Base-by-base conservation (phyloP, 2,888 invertebrate genomes). In the Pterobdella sp. region DNA sequence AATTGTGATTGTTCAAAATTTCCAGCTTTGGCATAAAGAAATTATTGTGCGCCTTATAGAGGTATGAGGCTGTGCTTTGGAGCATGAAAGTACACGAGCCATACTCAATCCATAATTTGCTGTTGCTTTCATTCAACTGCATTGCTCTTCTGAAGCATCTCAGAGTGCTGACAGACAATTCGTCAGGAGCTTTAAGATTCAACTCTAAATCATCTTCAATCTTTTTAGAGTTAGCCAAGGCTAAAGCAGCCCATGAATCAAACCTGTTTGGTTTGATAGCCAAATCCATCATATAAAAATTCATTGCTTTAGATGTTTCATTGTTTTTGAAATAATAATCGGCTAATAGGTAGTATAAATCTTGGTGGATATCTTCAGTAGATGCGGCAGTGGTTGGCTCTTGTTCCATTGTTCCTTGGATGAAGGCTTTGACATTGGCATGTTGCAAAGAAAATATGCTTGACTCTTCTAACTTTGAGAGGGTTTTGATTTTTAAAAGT, bases 201-300 rank as follows among this genome's bases (percentile, higher is more conserved):
- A 56, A 56, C 82, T 90, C 92, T 1, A 95, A 84, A 81, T 89
- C 88, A 60, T 88, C 89, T 79, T 93, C 93, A 72, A 94, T 87
- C 79, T 89, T 88, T 74, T 90, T 82, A 78, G 83, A 84, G 66
- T 83, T 77, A 3, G 85, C 83, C 75, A 95, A 86, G 0, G 93
- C 92, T 82, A 94, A 88, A 72, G 91, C 90, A 0, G 94, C 93
- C 95, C 95, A 95, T 0, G 95, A 92, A 84, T 94, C 93, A 74
- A 94, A 87, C 70, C 94, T 87, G 72, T 87, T 85, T 1, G 81
- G 90, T 83, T 91, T 90, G 37, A 91, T 87, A 76, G 91, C 89
- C 34, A 95, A 85, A 84, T 96, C 95, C 78, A 90, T 85, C 73
- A 89, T 87, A 81, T 93, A 94, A 83, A 90, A 93, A 80, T 90